These are phyloP conservation scores for Copidosoma aretas DNA, from an alignment of 2,888 invertebrate species.

Conservation along the genomic window DNA sequence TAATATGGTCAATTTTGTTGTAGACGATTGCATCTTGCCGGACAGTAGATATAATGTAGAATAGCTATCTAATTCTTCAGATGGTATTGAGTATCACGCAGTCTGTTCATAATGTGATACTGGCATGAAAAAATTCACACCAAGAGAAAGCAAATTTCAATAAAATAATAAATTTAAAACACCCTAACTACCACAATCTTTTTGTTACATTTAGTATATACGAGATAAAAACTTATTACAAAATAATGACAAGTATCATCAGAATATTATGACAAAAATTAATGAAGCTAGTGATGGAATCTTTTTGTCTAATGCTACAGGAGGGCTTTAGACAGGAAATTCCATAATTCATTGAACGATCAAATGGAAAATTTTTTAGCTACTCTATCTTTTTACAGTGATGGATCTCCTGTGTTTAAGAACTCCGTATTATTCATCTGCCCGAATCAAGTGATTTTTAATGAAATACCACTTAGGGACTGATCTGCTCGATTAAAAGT, in stretches of 20 bases:
- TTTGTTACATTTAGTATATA: background rate
- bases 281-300: too few relatives aligned
- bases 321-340: too few relatives aligned
- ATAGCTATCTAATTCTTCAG: conserved; percentile 32
- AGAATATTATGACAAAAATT: background rate
- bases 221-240: background rate
- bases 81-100: conserved; percentile 33
- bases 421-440: too few relatives aligned
- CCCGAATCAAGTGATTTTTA: too few relatives aligned
- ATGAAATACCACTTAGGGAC: too few relatives aligned
- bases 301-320: too few relatives aligned
- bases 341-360: background rate
- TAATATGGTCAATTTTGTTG: conserved; percentile 31
- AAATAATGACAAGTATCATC: background rate
- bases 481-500: too few relatives aligned
- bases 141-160: background rate
- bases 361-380: background rate
- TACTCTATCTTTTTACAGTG: background rate
- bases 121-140: conserved; percentile 18
- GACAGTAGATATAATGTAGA: conserved; percentile 31
- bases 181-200: background rate
- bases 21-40: conserved; percentile 20
- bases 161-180: background rate
- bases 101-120: conserved; percentile 29
- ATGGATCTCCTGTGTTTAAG: background rate